Percentiles rank a stretch among this genome's conserved stretches.
phyloP scores from a whole-genome alignment of 2,888 invertebrate species.

The Lasioglossum oenotherae region DNA sequence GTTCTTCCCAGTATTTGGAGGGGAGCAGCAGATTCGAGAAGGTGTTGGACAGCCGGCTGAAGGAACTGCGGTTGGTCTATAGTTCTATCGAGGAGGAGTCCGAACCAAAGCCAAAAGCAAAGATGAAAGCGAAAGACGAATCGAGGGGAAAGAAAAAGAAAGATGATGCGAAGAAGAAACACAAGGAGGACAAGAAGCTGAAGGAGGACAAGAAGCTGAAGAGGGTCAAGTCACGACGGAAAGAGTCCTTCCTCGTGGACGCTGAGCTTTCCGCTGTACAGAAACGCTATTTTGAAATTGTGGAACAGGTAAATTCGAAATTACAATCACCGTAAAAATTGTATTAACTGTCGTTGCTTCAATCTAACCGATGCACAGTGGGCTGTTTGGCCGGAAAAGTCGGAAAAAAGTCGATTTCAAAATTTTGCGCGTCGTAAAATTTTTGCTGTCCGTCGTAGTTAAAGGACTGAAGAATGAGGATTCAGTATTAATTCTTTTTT shows the following conservation, averaged over 20 bases:
- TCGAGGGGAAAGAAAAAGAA: not conserved
- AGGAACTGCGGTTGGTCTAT: constrained; percentile 68
- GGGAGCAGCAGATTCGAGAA: constrained; percentile 76
- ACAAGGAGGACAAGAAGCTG: not conserved
- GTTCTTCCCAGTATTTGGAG: constrained; percentile 74
- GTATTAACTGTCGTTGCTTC: too few relatives aligned
- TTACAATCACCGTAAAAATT: not conserved
- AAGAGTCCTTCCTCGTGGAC: not conserved
- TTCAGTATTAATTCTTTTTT: too few relatives aligned
- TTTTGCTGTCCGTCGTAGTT: too few relatives aligned
- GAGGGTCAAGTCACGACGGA: not conserved
- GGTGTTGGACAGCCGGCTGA: constrained; percentile 74
- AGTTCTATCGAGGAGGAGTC: not conserved
- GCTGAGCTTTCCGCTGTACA: not conserved
- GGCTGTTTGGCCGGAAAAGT: too few relatives aligned
- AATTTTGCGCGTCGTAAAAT: too few relatives aligned
- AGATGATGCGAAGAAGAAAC: not conserved
- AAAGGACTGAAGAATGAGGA: too few relatives aligned
- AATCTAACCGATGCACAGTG: too few relatives aligned
- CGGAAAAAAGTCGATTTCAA: too few relatives aligned
- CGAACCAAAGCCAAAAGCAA: constrained; percentile 16
- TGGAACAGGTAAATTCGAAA: constrained; percentile 34
- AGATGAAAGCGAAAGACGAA: constrained; percentile 16
- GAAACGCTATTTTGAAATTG: constrained; percentile 20
- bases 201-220: constrained; percentile 19